phyloP scores from a whole-genome alignment of 2,888 invertebrate species.

The Acrocera orbiculus region DNA sequence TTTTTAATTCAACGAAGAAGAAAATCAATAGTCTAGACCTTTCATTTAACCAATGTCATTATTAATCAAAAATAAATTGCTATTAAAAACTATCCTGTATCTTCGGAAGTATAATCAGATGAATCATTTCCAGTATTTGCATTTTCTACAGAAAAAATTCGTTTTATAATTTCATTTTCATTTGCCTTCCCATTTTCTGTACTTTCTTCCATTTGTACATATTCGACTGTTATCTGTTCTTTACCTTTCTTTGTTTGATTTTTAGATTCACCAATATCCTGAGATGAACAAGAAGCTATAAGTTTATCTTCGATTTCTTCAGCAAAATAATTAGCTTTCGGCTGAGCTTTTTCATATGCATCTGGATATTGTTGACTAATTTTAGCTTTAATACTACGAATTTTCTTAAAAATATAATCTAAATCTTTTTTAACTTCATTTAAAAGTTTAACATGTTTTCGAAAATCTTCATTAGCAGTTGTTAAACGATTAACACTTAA shows the following conservation, averaged over 20 bases:
- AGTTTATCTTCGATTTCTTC: conserved; percentile 34
- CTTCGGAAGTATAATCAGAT: conserved; percentile 44
- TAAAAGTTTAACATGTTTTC: conserved; percentile 71
- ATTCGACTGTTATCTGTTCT: conserved; percentile 24
- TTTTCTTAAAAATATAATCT: conserved; percentile 84
- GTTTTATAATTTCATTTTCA: conserved; percentile 28
- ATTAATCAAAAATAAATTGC: no score
- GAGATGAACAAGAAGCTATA: conserved; percentile 25
- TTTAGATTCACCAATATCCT: conserved; percentile 6
- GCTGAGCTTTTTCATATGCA: conserved; percentile 43
- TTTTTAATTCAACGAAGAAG: no score
- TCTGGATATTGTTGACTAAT: conserved; percentile 53
- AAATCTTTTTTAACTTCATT: conserved; percentile 87
- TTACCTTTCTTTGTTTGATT: conserved; percentile 15
- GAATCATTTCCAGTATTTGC: conserved; percentile 45
- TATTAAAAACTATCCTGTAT: conserved; percentile 35
- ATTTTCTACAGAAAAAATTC: conserved; percentile 42
- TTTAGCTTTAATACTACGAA: conserved; percentile 66
- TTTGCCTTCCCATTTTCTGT: conserved; percentile 28
- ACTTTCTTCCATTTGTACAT: conserved; percentile 31
- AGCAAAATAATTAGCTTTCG: conserved; percentile 29
- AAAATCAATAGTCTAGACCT: no score
- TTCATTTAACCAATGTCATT: no score
- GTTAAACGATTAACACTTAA: conserved; percentile 77
- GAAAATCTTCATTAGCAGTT: conserved; percentile 73